These are phyloP conservation scores for Colinus virginianus DNA, from an alignment of 2,113 vertebrate genomes.

Conservation along the genomic window DNA sequence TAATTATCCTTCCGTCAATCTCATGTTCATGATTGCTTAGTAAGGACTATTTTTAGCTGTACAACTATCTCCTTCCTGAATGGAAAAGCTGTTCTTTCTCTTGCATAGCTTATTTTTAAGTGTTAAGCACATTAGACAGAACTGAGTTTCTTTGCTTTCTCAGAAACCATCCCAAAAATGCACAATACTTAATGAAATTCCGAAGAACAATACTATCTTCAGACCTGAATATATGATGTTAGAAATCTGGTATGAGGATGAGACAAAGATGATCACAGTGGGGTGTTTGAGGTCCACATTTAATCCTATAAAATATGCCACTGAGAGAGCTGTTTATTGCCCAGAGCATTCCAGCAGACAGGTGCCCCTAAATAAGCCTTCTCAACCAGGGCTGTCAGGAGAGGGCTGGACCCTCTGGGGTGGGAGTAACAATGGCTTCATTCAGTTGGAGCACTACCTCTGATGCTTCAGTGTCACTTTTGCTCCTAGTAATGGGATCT, in stretches of 20 bases:
- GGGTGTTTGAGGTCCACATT: background rate
- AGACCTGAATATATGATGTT: background rate
- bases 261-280: background rate
- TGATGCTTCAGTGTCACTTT: background rate
- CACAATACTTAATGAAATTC: background rate
- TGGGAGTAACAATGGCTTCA: background rate
- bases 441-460: background rate
- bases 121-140: background rate
- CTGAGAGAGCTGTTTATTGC: background rate
- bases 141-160: background rate
- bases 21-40: background rate
- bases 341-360: background rate
- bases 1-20: conserved; percentile 42
- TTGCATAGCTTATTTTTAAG: conserved; percentile 7
- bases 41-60: conserved; percentile 16
- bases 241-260: background rate
- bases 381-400: background rate
- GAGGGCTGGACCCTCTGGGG: background rate
- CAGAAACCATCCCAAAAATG: background rate
- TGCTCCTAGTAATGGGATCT: background rate
- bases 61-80: background rate
- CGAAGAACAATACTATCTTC: background rate
- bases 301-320: background rate
- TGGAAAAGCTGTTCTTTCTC: background rate
- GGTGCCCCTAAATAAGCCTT: background rate